A percentile compares a stretch with the other conserved stretches of the same genome.
Conservation (phyloP, 2,113 vertebrate species). For the Turdus rufiventris region DNA sequence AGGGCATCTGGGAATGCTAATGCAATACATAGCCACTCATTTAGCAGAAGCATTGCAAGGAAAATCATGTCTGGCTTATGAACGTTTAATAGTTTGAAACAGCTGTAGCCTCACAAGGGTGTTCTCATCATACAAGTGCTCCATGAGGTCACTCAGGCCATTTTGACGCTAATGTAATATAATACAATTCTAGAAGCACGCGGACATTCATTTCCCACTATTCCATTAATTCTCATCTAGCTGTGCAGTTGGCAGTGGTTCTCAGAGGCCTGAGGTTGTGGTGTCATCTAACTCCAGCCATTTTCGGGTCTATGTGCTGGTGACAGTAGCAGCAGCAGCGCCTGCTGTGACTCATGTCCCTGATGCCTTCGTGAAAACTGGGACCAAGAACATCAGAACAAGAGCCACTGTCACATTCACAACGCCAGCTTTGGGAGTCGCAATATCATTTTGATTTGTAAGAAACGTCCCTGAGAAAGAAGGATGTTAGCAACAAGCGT, state of each 20-base stretch:
- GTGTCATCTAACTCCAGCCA: not conserved
- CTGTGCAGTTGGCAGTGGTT: not conserved
- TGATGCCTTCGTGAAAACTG: not conserved
- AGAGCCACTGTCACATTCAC: constrained; percentile 16
- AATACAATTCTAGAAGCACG: not conserved
- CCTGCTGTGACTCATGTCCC: not conserved
- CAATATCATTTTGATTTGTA: constrained; percentile 31
- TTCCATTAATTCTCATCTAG: not conserved
- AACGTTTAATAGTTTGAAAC: constrained; percentile 41
- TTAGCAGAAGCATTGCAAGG: constrained; percentile 4
- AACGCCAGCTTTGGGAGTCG: constrained; percentile 8
- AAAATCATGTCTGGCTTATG: constrained; percentile 51
- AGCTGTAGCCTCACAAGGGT: constrained; percentile 46
- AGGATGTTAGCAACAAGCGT: not conserved
- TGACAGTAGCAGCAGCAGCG: rapidly evolving
- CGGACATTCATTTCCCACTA: not conserved
- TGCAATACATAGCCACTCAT: constrained; percentile 8
- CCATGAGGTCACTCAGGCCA: not conserved
- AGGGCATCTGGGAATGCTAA: constrained; percentile 45
- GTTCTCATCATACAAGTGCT: constrained; percentile 16
- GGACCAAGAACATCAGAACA: constrained; percentile 28
- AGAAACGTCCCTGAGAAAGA: not conserved
- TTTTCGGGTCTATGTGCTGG: not conserved
- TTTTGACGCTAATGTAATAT: not conserved
- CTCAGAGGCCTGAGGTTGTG: not conserved